A percentile compares a stretch with the other conserved stretches of the same genome.
Evolutionary conservation across 2,113 vertebrate species (phyloP).

Genomic region (Eptesicus fuscus): DNA sequence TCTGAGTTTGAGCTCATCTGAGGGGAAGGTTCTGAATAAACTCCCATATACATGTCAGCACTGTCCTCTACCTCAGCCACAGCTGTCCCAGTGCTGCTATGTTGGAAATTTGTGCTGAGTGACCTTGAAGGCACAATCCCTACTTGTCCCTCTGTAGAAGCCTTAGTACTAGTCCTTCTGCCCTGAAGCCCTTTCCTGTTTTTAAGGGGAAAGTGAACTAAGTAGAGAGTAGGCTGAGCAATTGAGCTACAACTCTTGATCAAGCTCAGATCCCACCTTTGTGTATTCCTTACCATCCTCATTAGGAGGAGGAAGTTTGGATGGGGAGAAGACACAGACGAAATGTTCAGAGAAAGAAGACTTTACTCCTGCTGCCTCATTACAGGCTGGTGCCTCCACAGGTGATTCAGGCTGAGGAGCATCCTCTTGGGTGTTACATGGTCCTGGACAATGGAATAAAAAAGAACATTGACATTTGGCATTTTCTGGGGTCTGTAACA

Average conservation of each 20-base stretch:
- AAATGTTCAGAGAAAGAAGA: not conserved
- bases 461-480: not conserved
- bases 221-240: not conserved
- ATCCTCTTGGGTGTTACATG: not conserved
- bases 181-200: not conserved
- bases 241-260: not conserved
- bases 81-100: not conserved
- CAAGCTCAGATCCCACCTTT: not conserved
- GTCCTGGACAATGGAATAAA: not conserved
- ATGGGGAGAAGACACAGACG: rapidly evolving
- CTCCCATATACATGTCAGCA: not conserved
- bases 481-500: not conserved
- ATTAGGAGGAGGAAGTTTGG: rapidly evolving
- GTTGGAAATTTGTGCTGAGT: not conserved
- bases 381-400: not conserved
- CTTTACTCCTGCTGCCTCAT: not conserved
- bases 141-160: not conserved
- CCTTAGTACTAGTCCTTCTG: not conserved
- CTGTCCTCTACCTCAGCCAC: not conserved
- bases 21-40: not conserved
- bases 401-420: not conserved
- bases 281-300: not conserved
- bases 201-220: not conserved
- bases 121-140: not conserved
- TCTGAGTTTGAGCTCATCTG: not conserved